Evolutionary conservation across 2,797 vertebrate species (phyloP).

Genomic region (Argya squamiceps): DNA sequence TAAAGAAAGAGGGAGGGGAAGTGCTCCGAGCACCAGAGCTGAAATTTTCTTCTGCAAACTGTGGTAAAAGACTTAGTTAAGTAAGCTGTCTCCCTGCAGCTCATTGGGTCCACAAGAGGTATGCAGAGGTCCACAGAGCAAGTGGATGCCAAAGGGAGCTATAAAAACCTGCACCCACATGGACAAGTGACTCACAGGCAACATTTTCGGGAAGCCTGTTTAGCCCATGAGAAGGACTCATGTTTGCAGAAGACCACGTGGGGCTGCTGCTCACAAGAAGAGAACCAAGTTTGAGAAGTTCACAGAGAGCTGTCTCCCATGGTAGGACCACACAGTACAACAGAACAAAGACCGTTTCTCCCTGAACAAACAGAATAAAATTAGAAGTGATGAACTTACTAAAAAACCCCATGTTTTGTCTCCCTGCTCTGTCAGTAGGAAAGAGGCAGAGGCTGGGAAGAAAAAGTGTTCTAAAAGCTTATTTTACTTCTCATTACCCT

Average conservation of each 20-base stretch:
- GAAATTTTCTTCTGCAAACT: neutral
- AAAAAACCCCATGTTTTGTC: neutral
- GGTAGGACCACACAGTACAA: neutral
- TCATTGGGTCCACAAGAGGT: neutral
- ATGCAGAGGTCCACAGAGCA: neutral
- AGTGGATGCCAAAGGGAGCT: neutral
- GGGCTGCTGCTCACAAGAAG: neutral
- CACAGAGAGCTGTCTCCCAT: neutral
- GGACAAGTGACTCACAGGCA: neutral
- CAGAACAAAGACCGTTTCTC: neutral
- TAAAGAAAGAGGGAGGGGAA: neutral
- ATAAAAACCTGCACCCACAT: neutral
- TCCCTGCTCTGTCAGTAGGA: neutral
- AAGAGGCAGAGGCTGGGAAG: neutral
- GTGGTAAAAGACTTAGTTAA: neutral
- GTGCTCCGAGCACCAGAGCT: rapidly evolving
- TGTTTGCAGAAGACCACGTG: rapidly evolving
- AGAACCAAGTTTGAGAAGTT: neutral
- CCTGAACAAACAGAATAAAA: neutral
- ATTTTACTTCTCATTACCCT: neutral
- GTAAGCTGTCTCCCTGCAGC: neutral
- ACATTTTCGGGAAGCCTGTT: rapidly evolving
- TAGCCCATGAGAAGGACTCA: neutral
- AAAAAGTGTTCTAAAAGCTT: neutral
- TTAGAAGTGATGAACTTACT: neutral